Base-by-base conservation (phyloP, 37 sponge, comb jelly and placozoan genomes). In the Lycopodina hypogea region DNA sequence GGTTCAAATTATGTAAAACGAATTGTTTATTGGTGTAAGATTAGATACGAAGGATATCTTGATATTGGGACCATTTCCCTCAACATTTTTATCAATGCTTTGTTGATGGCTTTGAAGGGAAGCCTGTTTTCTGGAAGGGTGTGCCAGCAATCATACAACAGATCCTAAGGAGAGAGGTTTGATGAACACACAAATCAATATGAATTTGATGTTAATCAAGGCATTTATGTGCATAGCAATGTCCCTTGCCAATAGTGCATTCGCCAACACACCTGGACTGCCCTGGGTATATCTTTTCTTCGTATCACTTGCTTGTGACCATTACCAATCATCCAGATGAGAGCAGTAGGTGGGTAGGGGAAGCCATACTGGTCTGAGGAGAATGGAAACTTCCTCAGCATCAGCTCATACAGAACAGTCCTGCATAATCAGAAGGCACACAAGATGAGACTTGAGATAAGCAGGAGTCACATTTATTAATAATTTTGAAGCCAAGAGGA, bases 401-500 rank as follows among this genome's bases (percentile, higher is more conserved):
- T 64, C 26, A 96, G 68, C 83, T 96, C 97, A 38, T 93, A 96
- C 71, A 90, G 77, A 11, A 96, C 74, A 56, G 90, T 83, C n/a
- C 93, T 93, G 77, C 7, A 38, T n/a, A 60, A 4, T 37, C 9
- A 32, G 38, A 3, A n/a, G n/a, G n/a, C n/a, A 68, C 68, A 35
- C 37, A 30, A 30, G 3, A 68, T 3, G 48, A 45, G 48, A 45
- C 14, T n/a, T n/a, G n/a, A n/a, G n/a, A n/a, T n/a, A n/a, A n/a
- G n/a, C n/a, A n/a, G n/a, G n/a, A n/a, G n/a, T n/a, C n/a, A n/a
- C n/a, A n/a, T n/a, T n/a, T n/a, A n/a, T n/a, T n/a, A n/a, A n/a
- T n/a, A n/a, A n/a, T n/a, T n/a, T n/a, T n/a, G n/a, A n/a, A n/a
- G n/a, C n/a, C n/a, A n/a, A n/a, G n/a, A n/a, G n/a, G n/a, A n/a